Base-by-base conservation (phyloP, 2,888 invertebrate species). In the Trachelus iudaicus region DNA sequence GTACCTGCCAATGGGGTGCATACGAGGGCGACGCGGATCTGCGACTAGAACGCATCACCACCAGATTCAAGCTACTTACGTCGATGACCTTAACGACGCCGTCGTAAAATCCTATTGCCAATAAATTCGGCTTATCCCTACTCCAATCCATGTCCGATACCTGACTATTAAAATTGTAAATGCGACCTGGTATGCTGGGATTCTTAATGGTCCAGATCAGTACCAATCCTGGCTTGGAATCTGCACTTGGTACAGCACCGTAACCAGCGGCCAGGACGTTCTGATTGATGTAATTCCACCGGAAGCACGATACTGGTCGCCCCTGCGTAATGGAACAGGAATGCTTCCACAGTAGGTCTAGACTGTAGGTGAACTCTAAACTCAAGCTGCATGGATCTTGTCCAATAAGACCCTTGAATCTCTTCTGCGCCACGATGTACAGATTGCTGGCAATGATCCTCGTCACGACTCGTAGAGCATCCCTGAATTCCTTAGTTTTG, bases 121-220 rank as follows among this genome's bases (percentile, higher is more conserved):
- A 88, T 85, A 96, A 93, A 89, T 96, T 96, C 0, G 97, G 95
- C 79, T 94, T 93, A 71, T 91, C 92, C 0, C 91, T 92, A 0
- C 96, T 96, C 92, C 97, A 97, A 71, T 94, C 93, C 0, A 97
- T 90, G 0, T 95, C 93, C 0, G 96, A 95, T 0, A 96, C 93
- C 0, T 96, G 94, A 74, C 93, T 92, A 0, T 92, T 87, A 86
- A 96, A 96, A 4, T 91, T 85, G 85, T 95, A 96, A 11, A 93
- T 87, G 80, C 96, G 93, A 89, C 96, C 97, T 0, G 97, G 97
- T 87, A 95, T 94, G 23, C 94, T 93, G 0, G 96, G 96, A 90
- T 97, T 97, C 91, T 97, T 93, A 2, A 90, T 87, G 69, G 95
- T 96, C 97, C 97, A 97, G 79, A 97, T 90, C 83, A 95, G 94